phyloP scores from a whole-genome alignment of 2,113 vertebrate species.

The Candoia aspera region DNA sequence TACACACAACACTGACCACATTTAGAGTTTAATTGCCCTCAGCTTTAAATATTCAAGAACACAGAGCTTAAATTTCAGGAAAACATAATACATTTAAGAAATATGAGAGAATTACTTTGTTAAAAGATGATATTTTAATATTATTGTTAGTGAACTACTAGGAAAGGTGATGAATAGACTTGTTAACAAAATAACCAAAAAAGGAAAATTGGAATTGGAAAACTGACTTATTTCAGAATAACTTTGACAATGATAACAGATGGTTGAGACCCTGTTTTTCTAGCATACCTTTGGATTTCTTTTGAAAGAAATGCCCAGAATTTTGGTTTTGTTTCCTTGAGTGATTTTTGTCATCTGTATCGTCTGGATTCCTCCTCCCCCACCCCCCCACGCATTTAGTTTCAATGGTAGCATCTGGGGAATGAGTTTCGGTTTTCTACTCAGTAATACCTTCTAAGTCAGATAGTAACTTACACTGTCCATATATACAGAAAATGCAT shows the following conservation, averaged over 20 bases:
- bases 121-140: background rate
- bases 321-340: slow-evolving; percentile 51
- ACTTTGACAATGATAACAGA: too few species aligned
- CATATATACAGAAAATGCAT: slow-evolving; percentile 62
- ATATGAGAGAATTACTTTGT: background rate
- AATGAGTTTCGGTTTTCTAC: slow-evolving; percentile 65
- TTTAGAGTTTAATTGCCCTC: too few species aligned
- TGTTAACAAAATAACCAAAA: too few species aligned
- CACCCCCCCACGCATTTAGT: slow-evolving; percentile 47
- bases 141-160: background rate
- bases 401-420: slow-evolving; percentile 51
- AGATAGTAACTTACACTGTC: slow-evolving; percentile 62
- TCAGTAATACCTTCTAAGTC: slow-evolving; percentile 55
- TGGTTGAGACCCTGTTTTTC: too few species aligned
- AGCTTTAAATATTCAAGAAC: slow-evolving; percentile 28
- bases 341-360: slow-evolving; percentile 52
- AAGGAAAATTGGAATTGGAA: too few species aligned
- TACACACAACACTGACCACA: background rate
- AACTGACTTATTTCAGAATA: too few species aligned
- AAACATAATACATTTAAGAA: background rate
- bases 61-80: background rate
- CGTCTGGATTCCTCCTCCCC: slow-evolving; percentile 52
- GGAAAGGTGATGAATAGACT: too few species aligned
- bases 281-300: slow-evolving; percentile 37
- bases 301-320: slow-evolving; percentile 47